Evolutionary conservation across 2,113 vertebrate species (phyloP).

Genomic region (Chamaetylas fuelleborni): DNA sequence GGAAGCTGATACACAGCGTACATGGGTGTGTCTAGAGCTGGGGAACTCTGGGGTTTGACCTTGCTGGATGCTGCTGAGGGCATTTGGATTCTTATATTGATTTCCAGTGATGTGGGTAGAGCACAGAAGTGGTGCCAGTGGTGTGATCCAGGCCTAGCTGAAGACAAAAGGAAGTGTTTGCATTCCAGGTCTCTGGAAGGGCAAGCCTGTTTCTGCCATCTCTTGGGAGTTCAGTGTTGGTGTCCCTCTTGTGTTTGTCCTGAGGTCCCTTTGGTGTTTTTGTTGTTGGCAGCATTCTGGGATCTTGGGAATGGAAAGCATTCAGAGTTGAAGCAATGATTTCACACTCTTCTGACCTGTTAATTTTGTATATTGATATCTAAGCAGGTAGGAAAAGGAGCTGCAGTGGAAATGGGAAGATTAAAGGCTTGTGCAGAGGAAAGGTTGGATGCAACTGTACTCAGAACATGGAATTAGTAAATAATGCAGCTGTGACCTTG

Average conservation of each 20-base stretch:
- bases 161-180: not conserved
- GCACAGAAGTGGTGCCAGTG: not conserved
- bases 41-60: accelerated
- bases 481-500: not conserved
- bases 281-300: not conserved
- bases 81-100: not conserved
- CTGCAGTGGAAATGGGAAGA: not conserved
- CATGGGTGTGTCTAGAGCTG: accelerated
- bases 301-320: not conserved
- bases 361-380: not conserved
- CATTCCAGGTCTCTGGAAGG: not conserved
- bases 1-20: not conserved
- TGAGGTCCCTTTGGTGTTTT: not conserved
- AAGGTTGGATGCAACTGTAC: not conserved
- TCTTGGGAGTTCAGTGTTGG: not conserved
- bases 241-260: not conserved
- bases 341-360: not conserved
- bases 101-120: not conserved
- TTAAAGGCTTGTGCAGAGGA: not conserved
- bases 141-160: not conserved
- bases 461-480: not conserved
- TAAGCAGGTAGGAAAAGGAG: not conserved
- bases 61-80: not conserved
- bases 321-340: not conserved
- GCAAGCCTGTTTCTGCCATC: not conserved